phyloP scores from a whole-genome alignment of 53 echinoderm and acorn worm species.

The Actinopyga echinites region DNA sequence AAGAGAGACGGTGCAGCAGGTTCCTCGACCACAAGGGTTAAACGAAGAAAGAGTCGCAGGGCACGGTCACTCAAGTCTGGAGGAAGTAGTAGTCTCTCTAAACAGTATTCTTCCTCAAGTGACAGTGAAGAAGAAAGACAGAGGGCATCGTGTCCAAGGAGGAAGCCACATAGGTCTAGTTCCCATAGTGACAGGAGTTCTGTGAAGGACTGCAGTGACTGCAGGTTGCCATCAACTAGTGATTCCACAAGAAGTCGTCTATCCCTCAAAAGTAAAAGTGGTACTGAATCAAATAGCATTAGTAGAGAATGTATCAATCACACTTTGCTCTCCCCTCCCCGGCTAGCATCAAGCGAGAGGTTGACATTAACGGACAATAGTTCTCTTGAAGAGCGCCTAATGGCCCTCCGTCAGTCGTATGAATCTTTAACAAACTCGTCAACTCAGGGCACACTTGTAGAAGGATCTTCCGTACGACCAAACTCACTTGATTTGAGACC shows the following conservation, averaged over 20 bases:
- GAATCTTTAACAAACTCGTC: slow-evolving; percentile 37
- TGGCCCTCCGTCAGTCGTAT: slow-evolving; percentile 21
- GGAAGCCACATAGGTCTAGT: slow-evolving; percentile 28
- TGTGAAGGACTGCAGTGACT: slow-evolving; percentile 15
- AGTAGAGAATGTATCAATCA: slow-evolving; percentile 5
- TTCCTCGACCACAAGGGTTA: not conserved
- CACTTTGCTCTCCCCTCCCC: not conserved
- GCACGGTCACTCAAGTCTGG: slow-evolving; percentile 24
- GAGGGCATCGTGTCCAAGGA: slow-evolving; percentile 16
- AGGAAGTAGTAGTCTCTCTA: not conserved
- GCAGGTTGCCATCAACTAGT: slow-evolving; percentile 20
- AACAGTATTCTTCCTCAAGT: slow-evolving; percentile 28
- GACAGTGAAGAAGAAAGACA: slow-evolving; percentile 38
- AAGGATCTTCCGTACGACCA: slow-evolving; percentile 8
- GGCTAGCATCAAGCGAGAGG: slow-evolving; percentile 26
- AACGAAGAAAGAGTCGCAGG: slow-evolving; percentile 17
- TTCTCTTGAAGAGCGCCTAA: slow-evolving; percentile 37
- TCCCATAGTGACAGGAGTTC: slow-evolving; percentile 22
- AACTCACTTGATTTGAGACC: slow-evolving; percentile 10
- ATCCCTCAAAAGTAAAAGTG: slow-evolving; percentile 14
- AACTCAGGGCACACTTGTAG: slow-evolving; percentile 25
- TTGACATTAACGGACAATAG: slow-evolving; percentile 26
- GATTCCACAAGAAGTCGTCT: not conserved
- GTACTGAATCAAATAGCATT: not conserved
- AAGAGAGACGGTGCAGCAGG: not conserved